Conservation (phyloP, 2,888 invertebrate genomes). For the Cantharis lateralis region DNA sequence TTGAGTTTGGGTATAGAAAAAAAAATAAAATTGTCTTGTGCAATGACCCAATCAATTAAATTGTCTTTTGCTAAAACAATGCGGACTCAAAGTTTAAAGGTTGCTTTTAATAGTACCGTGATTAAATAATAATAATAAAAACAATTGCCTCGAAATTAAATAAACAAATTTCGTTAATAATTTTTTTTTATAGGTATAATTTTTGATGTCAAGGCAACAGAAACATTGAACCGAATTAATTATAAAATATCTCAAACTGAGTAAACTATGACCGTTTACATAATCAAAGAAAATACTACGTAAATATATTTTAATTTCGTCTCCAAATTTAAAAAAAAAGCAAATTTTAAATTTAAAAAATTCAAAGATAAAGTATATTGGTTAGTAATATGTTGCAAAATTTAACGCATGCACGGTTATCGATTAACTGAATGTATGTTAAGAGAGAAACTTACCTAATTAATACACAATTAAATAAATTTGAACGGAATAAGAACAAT, state of each 20-base stretch:
- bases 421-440: neutral
- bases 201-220: neutral
- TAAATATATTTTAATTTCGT: neutral
- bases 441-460: neutral
- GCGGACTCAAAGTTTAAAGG: neutral
- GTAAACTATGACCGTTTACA: neutral
- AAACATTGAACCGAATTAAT: constrained; percentile 4
- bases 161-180: neutral
- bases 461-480: neutral
- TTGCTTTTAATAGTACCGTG: neutral
- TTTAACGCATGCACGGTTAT: neutral
- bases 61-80: neutral
- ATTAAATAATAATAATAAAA: neutral
- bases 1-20: neutral
- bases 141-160: neutral
- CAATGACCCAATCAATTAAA: neutral
- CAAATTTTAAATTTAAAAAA: neutral
- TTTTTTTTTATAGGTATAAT: neutral
- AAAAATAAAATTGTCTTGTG: neutral
- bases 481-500: neutral
- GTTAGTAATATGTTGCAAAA: neutral
- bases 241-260: neutral
- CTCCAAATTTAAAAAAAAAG: neutral
- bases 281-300: neutral
- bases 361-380: neutral